Evolutionary conservation across 2,888 invertebrate genomes (phyloP), one percentile per base, ranked within the genome.

Genomic region (Abrostola tripartita): DNA sequence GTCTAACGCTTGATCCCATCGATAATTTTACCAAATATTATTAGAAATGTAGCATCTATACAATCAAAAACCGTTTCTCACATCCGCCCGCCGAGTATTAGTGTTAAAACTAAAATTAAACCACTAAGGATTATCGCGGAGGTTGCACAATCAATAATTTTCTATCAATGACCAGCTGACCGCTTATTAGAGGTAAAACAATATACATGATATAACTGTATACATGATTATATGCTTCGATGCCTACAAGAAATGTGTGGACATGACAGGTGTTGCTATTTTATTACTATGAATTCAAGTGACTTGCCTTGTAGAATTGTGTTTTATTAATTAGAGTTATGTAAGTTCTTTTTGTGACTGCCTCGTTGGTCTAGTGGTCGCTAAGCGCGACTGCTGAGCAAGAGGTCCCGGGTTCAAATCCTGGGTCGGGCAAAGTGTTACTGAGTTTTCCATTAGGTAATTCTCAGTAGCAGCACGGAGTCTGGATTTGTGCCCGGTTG

Each of bases 181-280:
- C 90, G 88, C 90, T 93, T 93, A 93, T 94, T 94, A 93, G 75
- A 84, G 81, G 91, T 91, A 92, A 93, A 92, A 93, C 90, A 93
- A 93, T n/a, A n/a, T n/a, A n/a, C n/a, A n/a, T n/a, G n/a, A n/a
- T n/a, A n/a, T 92, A 91, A 92, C 89, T 89, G 88, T 86, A 85
- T 70, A 75, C 76, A 78, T 86, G 90, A 90, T 91, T 90, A 91
- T 88, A 90, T 83, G 77, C 76, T 79, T 74, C 68, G 77, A 67
- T 75, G 47, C 68, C 71, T 61, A 63, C 64, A 40, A 76, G 83
- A 58, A 72, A 81, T 69, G 35, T 83, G 74, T 81, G 90, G 93
- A 92, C 81, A 70, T 60, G 76, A 65, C 72, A 42, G 37, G 44
- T 52, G 47, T 53, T 49, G 36, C 52, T 57, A 35, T 6, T 37